Evolutionary conservation across 2,113 vertebrate genomes (phyloP).

Genomic region (Ammodramus savannarum): DNA sequence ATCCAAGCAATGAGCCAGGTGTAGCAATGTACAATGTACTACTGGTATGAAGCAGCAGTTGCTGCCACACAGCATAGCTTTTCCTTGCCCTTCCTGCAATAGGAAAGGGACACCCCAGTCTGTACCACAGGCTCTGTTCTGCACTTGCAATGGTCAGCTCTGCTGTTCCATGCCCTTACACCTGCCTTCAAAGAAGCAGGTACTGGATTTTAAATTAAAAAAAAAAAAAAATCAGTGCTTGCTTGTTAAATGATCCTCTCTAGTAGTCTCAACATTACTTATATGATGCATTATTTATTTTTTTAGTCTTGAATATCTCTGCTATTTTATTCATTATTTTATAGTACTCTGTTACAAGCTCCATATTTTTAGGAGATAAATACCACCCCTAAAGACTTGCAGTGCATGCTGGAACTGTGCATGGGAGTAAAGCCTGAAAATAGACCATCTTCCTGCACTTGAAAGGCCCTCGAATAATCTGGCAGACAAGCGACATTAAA

Average conservation of each 20-base stretch:
- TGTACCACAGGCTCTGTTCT: neutral
- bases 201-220: neutral
- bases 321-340: neutral
- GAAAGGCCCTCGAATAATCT: neutral
- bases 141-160: neutral
- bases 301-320: neutral
- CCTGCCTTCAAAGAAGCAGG: neutral
- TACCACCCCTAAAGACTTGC: neutral
- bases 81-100: neutral
- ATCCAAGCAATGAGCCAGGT: neutral
- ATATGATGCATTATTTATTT: neutral
- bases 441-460: neutral
- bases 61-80: neutral
- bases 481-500: neutral
- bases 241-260: neutral
- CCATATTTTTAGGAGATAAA: neutral
- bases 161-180: neutral
- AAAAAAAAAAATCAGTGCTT: neutral
- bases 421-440: constrained; percentile 18
- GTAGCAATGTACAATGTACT: neutral
- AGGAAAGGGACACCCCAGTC: neutral
- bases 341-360: neutral
- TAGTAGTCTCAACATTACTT: neutral
- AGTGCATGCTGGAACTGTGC: neutral
- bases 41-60: neutral